Conservation (phyloP, 2,113 vertebrate genomes). For the Rhabdornis inornatus region DNA sequence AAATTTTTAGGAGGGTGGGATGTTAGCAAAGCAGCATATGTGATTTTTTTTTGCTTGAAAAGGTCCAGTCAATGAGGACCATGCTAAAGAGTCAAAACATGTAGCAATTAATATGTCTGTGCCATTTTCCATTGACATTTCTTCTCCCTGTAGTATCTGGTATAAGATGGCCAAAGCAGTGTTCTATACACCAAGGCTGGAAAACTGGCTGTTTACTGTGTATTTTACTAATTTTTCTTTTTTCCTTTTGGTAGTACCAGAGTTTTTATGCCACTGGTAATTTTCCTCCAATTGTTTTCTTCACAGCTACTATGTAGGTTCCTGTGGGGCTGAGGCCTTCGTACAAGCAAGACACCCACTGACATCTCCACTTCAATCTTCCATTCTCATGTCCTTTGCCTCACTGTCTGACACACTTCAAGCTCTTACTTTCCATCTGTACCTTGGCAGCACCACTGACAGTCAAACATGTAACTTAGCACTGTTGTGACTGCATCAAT, state of each 20-base stretch:
- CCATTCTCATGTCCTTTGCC: not conserved
- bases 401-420: not conserved
- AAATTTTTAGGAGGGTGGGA: not conserved
- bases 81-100: not conserved
- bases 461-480: not conserved
- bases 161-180: not conserved
- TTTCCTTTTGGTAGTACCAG: not conserved
- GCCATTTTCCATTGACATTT: not conserved
- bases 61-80: not conserved
- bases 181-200: not conserved
- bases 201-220: not conserved
- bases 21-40: not conserved
- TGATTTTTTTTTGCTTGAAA: not conserved
- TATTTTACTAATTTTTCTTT: not conserved
- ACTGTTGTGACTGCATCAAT: not conserved
- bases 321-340: not conserved
- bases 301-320: not conserved
- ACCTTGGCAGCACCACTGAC: not conserved
- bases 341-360: not conserved
- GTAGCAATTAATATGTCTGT: not conserved
- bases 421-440: not conserved
- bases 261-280: not conserved
- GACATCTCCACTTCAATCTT: not conserved
- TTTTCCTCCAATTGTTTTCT: not conserved
- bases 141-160: not conserved